Percentiles rank a stretch among this genome's conserved stretches.
These are phyloP conservation scores for Mesocentrotus franciscanus DNA, from an alignment of 53 echinoderm and acorn worm species.

Conservation along the genomic window DNA sequence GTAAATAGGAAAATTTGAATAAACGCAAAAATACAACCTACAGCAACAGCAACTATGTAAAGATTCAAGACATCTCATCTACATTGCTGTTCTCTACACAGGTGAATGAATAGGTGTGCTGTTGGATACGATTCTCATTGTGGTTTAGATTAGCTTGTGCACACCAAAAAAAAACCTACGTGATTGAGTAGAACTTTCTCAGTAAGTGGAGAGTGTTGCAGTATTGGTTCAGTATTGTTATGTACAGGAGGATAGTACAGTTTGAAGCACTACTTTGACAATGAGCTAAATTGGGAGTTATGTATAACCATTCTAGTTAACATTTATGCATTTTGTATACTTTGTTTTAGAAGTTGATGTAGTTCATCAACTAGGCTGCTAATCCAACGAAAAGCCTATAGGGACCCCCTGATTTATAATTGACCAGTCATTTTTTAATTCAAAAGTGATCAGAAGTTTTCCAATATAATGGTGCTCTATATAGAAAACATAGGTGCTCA, in stretches of 20 bases:
- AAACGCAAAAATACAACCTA: too few relatives aligned
- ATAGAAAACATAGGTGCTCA: background rate
- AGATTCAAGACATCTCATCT: background rate
- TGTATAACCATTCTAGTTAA: background rate
- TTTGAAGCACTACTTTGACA: background rate
- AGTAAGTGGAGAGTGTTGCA: background rate
- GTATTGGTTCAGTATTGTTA: background rate
- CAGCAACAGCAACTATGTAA: too few relatives aligned
- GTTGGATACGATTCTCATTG: background rate
- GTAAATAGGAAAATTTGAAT: too few relatives aligned
- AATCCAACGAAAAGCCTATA: too few relatives aligned
- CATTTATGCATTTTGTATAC: background rate
- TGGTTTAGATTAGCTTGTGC: background rate
- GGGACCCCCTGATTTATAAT: too few relatives aligned
- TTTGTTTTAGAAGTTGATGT: background rate
- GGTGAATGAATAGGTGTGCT: background rate
- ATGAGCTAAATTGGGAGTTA: background rate
- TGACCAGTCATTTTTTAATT: too few relatives aligned
- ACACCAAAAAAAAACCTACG: too few relatives aligned
- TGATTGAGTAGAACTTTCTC: background rate
- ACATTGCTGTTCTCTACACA: background rate
- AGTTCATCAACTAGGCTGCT: background rate
- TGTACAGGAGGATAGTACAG: background rate
- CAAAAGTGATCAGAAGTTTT: too few relatives aligned
- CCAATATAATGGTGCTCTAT: background rate